These are phyloP conservation scores for Arvicanthis niloticus DNA, from an alignment of 2,113 vertebrate species.

Conservation along the genomic window DNA sequence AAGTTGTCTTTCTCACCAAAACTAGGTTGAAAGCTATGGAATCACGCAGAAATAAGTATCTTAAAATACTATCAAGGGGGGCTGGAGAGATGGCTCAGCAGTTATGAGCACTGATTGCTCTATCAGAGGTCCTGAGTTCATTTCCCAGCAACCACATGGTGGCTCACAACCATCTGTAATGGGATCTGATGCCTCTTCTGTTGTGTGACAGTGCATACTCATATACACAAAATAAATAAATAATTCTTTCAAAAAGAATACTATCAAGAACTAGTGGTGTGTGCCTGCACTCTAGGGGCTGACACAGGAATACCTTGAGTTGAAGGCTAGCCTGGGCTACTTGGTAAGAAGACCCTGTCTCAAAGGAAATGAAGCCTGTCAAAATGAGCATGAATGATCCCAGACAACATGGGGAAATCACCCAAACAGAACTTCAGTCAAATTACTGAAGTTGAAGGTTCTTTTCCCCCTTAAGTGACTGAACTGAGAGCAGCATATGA, in stretches of 20 bases:
- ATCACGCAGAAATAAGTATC: neutral
- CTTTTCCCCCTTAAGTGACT: neutral
- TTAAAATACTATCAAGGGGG: neutral
- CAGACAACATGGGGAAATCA: neutral
- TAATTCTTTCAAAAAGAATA: neutral
- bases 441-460: neutral
- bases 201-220: too few relatives aligned
- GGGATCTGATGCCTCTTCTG: too few relatives aligned
- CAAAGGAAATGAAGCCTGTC: neutral
- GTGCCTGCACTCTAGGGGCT: neutral
- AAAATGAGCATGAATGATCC: neutral
- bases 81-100: too few relatives aligned
- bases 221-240: too few relatives aligned
- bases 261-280: neutral
- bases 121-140: too few relatives aligned
- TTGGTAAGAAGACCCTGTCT: neutral
- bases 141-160: too few relatives aligned
- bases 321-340: neutral
- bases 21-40: neutral
- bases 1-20: conserved; percentile 4
- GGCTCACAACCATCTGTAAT: too few relatives aligned
- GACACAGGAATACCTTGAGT: neutral
- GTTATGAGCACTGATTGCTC: too few relatives aligned
- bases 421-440: neutral
- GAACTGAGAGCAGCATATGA: neutral